Evolutionary conservation across 2,113 vertebrate species (phyloP).

Genomic region (Myotis brandtii): DNA sequence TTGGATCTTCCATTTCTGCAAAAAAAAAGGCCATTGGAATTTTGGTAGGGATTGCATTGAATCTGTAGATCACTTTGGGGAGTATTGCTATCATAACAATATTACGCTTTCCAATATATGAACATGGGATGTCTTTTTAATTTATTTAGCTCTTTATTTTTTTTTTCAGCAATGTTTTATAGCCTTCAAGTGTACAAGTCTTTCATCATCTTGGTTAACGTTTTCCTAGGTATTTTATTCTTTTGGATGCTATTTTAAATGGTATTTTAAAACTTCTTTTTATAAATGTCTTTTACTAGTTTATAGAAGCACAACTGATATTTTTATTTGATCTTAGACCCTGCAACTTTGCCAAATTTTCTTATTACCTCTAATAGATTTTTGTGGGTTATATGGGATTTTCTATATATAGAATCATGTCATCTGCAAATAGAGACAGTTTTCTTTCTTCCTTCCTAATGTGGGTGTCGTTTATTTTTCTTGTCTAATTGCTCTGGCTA

Average conservation of each 20-base stretch:
- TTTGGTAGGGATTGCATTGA: not conserved
- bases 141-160: not conserved
- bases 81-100: not conserved
- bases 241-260: not conserved
- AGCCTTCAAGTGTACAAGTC: not conserved
- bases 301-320: not conserved
- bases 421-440: not conserved
- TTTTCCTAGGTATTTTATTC: not conserved
- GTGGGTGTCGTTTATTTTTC: not conserved
- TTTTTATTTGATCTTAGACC: not conserved
- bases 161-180: not conserved
- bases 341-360: not conserved
- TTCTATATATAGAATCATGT: not conserved
- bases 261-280: not conserved
- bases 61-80: not conserved
- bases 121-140: not conserved
- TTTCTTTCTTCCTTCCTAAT: not conserved
- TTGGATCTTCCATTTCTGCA: not conserved
- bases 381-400: not conserved
- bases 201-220: not conserved
- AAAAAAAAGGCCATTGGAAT: not conserved
- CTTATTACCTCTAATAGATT: not conserved
- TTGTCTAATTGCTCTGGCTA: not conserved
- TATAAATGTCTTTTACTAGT: not conserved
- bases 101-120: not conserved